Base-by-base conservation (phyloP, 2,888 invertebrate genomes). In the Latheticus oryzae region DNA sequence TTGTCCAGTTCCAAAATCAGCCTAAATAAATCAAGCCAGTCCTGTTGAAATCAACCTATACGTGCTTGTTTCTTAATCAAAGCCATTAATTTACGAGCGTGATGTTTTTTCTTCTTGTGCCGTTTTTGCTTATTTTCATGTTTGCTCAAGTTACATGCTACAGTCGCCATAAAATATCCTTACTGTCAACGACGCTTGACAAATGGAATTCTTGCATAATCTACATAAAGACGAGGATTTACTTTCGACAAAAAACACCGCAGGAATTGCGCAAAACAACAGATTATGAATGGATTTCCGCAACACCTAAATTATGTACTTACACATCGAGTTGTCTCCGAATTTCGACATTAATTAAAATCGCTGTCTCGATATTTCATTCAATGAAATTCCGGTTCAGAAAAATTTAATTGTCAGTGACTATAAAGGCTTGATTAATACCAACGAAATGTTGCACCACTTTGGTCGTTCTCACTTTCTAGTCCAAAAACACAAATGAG, bases 191-290 rank as follows among this genome's bases (percentile, higher is more conserved):
- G 61, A 23, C 19, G 21, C 52, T 51, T 64, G 60, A 66, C 63
- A 58, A 66, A 67, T 65, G 67, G 59, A 61, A 64, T 63, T 63
- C 63, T 61, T 62, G 60, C 59, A 56, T 56, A 56, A 56, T 56
- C 50, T 50, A 45, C 53, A 53, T 45, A 43, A 53, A 32, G 55
- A 47, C 33, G 21, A 15, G 52, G 52, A 52, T 50, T 50, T 50
- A 50, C 19, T 52, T 42, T 42, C 33, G 32, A 24, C 8, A 24
- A 52, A 52, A 52, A 52, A 42, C n/a, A n/a, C 32, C 16, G 12
- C 38, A 28, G 26, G 50, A 50, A 37, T 38, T 38, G 50, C 50
- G 11, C 28, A 37, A 26, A 26, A 35, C 33, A 21, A 17, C 4
- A 19, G 26, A 28, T 26, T 50, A 26, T 38, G 26, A 28, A 28